A percentile compares a stretch with the other conserved stretches of the same genome.
Conservation (phyloP, 2,797 vertebrate genomes). For the Tolypeutes matacus region DNA sequence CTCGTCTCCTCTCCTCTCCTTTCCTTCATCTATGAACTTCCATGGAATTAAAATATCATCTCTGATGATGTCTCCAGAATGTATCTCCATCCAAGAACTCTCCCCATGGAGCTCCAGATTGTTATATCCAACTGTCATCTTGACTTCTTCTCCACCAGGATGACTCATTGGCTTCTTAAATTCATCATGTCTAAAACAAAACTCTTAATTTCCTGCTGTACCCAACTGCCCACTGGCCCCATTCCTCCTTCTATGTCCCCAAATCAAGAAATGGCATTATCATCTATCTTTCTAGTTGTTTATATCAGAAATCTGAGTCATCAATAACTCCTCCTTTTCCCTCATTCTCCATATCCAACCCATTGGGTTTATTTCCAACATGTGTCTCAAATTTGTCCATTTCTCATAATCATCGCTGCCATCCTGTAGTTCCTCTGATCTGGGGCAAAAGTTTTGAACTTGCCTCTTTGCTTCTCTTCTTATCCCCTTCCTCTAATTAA, state of each 20-base stretch:
- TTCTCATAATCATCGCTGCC: not conserved
- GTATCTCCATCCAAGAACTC: not conserved
- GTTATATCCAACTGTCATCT: conserved; percentile 36
- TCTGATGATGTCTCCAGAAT: not conserved
- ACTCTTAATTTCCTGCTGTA: conserved; percentile 67
- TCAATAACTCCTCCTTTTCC: not conserved
- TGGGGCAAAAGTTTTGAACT: not conserved
- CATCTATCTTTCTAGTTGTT: conserved; percentile 55
- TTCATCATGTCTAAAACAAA: conserved; percentile 76
- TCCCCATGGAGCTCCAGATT: conserved; percentile 10
- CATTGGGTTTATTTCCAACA: not conserved
- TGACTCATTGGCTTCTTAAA: conserved; percentile 64
- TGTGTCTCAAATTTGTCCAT: not conserved
- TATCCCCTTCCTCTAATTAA: not conserved
- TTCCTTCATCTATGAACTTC: not conserved
- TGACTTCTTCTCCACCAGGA: conserved; percentile 56
- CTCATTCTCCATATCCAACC: not conserved
- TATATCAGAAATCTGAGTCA: conserved; percentile 68
- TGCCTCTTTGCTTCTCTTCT: not conserved
- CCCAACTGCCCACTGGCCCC: conserved; percentile 69
- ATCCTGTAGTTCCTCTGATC: not conserved
- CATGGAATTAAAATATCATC: not conserved
- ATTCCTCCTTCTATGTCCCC: conserved; percentile 52
- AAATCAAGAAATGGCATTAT: conserved; percentile 61
- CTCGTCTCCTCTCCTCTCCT: not conserved